Conservation (phyloP, 53 echinoderm and acorn worm species). For the Pentamera pediparva region DNA sequence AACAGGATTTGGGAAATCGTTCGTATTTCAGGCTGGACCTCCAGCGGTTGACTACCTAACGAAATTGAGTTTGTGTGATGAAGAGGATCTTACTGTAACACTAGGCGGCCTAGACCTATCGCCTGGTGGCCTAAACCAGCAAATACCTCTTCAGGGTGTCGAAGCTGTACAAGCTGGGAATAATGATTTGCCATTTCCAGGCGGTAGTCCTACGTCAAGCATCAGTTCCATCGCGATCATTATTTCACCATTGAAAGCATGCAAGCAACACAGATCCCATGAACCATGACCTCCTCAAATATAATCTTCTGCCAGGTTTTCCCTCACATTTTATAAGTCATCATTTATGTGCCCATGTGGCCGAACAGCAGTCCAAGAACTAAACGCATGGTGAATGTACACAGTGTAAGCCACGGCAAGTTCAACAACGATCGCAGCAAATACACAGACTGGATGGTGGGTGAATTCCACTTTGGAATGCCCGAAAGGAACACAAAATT, state of each 20-base stretch:
- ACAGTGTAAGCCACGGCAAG: too few relatives aligned
- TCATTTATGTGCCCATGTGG: too few relatives aligned
- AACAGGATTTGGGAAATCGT: neutral
- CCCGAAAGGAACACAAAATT: neutral
- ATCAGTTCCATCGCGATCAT: neutral
- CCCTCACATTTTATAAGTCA: too few relatives aligned
- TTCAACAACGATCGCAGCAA: too few relatives aligned
- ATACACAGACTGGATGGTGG: neutral
- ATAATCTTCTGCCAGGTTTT: neutral
- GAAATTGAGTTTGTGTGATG: too few relatives aligned
- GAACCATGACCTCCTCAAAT: neutral
- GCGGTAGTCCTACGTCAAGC: neutral
- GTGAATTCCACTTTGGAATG: neutral
- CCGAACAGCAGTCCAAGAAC: too few relatives aligned
- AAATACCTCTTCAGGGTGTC: neutral
- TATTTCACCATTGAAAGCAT: neutral
- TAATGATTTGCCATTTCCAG: neutral
- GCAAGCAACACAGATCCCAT: neutral
- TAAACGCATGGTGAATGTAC: too few relatives aligned
- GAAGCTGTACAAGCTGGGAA: neutral
- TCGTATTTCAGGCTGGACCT: neutral
- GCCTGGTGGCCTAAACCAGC: neutral
- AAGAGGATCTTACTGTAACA: too few relatives aligned
- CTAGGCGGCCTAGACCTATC: too few relatives aligned
- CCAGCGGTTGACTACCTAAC: neutral